Evolutionary conservation across 1,140 invertebrate genomes (phyloP).

Genomic region (Caenorhabditis tropicalis): DNA sequence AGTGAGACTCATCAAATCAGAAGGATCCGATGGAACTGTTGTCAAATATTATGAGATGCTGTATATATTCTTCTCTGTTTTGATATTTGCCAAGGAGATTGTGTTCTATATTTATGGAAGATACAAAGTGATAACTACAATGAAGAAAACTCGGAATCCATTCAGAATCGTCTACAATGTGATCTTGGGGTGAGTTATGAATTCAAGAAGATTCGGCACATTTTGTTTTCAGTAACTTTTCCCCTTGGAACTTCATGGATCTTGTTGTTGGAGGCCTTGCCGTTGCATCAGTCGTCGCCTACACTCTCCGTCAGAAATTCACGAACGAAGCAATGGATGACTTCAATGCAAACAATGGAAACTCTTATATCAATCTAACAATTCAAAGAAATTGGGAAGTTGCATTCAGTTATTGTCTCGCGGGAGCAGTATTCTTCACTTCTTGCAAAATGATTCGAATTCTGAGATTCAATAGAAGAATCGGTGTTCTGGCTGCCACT

Average conservation of each 20-base stretch:
- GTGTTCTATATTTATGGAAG: slow-evolving; percentile 62
- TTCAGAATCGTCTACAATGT: background rate
- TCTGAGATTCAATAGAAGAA: slow-evolving; percentile 75
- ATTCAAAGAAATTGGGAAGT: slow-evolving; percentile 74
- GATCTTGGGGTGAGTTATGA: background rate
- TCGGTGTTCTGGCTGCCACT: slow-evolving; percentile 73
- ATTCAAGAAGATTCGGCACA: background rate
- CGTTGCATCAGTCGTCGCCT: slow-evolving; percentile 4
- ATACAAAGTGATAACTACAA: slow-evolving; percentile 68
- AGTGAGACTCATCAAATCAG: slow-evolving; percentile 72
- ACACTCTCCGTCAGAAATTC: slow-evolving; percentile 15
- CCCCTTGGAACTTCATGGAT: slow-evolving; percentile 71
- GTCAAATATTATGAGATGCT: slow-evolving; percentile 72
- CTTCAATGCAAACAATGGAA: slow-evolving; percentile 74
- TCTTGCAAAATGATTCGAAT: slow-evolving; percentile 76
- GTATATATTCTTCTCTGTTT: slow-evolving; percentile 74
- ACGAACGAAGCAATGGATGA: slow-evolving; percentile 65
- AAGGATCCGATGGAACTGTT: slow-evolving; percentile 69
- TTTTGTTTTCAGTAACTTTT: slow-evolving; percentile 69
- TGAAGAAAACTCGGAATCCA: background rate
- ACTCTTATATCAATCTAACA: slow-evolving; percentile 75
- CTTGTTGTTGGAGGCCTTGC: slow-evolving; percentile 56
- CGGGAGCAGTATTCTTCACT: slow-evolving; percentile 74
- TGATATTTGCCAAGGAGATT: slow-evolving; percentile 74
- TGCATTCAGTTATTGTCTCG: slow-evolving; percentile 74